A percentile compares a stretch with the other conserved stretches of the same genome.
Conservation (phyloP, 2,797 vertebrate species). For the Anguilla pacifica region DNA sequence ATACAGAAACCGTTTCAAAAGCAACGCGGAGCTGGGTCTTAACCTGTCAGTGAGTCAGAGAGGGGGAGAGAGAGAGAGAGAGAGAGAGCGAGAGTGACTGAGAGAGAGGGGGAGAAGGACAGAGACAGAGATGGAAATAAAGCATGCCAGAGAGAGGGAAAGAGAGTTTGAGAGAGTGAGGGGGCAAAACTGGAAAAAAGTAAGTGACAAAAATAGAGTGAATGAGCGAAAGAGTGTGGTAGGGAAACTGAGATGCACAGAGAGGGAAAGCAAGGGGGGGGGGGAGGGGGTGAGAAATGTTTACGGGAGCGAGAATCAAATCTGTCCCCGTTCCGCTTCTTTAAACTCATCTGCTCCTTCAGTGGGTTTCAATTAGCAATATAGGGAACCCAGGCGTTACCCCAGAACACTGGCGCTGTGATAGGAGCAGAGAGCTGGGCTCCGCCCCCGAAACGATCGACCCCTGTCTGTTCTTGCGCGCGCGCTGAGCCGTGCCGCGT, state of each 20-base stretch:
- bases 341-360: background rate
- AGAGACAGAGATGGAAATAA: background rate
- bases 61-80: background rate
- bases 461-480: background rate
- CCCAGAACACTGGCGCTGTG: background rate
- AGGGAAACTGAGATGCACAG: background rate
- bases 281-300: background rate
- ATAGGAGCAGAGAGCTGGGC: background rate
- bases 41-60: background rate
- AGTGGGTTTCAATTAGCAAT: too few relatives aligned
- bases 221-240: conserved; percentile 12
- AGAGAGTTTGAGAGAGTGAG: too few relatives aligned
- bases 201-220: background rate
- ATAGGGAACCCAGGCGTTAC: background rate
- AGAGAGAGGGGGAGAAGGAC: background rate
- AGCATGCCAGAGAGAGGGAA: background rate
- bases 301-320: background rate
- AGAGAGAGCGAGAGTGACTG: too few relatives aligned
- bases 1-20: conserved; percentile 2
- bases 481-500: too few relatives aligned
- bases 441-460: background rate
- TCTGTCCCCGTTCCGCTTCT: background rate
- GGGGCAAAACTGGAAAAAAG: too few relatives aligned
- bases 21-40: background rate
- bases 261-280: conserved; percentile 21